phyloP scores from a whole-genome alignment of 2,797 vertebrate species.

The Myotis planiceps region DNA sequence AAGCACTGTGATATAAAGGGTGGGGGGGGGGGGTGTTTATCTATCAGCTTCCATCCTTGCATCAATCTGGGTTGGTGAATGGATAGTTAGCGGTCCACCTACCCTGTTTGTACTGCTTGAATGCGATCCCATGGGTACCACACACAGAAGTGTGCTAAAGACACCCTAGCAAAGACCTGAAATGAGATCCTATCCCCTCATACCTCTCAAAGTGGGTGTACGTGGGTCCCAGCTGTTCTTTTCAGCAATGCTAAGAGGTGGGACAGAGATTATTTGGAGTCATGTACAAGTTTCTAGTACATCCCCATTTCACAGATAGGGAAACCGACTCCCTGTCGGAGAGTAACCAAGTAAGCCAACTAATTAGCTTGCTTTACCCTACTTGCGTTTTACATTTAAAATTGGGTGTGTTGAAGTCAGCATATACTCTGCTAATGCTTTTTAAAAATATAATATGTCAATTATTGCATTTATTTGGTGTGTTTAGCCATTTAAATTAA shows the following conservation, averaged over 20 bases:
- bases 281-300: background rate
- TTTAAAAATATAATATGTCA: background rate
- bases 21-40: too few species aligned
- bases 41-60: background rate
- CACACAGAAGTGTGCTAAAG: background rate
- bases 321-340: background rate
- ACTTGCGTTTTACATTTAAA: background rate
- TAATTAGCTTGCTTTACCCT: background rate
- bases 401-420: background rate
- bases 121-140: background rate
- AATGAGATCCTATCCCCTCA: background rate
- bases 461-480: background rate
- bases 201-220: background rate
- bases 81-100: too few species aligned
- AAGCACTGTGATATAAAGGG: background rate
- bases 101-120: too few species aligned
- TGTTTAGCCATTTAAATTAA: background rate
- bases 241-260: background rate
- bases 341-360: background rate
- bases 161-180: background rate
- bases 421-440: background rate
- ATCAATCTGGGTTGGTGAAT: background rate
- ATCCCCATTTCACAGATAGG: background rate
- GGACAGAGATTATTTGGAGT: background rate
- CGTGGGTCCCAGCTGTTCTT: background rate